Conservation (phyloP, 1,140 invertebrate genomes). For the Hesperophylax magnus region DNA sequence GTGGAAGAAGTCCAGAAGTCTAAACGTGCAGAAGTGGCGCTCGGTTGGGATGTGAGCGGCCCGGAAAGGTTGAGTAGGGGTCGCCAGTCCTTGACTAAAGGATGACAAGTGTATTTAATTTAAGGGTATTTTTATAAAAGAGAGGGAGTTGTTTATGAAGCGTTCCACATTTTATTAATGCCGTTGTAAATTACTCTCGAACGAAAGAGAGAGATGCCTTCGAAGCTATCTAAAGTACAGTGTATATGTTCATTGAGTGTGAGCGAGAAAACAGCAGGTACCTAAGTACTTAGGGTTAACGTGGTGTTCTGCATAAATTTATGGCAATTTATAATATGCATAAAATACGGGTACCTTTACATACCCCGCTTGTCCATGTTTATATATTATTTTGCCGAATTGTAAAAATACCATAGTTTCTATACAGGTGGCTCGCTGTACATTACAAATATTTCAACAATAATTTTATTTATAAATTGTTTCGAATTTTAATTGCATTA, state of each 20-base stretch:
- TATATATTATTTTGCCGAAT: conserved; percentile 37
- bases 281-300: not conserved
- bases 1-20: too few species aligned
- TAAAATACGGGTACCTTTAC: conserved; percentile 41
- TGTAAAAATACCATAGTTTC: conserved; percentile 42
- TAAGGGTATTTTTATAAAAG: not conserved
- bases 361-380: conserved; percentile 36
- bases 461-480: not conserved
- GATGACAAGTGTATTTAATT: too few species aligned
- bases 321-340: conserved; percentile 11
- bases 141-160: conserved; percentile 2
- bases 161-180: not conserved
- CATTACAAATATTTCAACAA: not conserved
- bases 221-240: not conserved
- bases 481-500: not conserved
- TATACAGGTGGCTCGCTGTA: not conserved
- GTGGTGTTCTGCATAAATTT: conserved; percentile 39
- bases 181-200: not conserved
- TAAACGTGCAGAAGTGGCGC: too few species aligned
- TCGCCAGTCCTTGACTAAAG: not conserved
- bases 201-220: not conserved
- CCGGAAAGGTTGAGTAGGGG: not conserved
- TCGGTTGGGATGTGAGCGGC: not conserved
- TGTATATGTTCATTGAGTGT: not conserved
- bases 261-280: not conserved